Evolutionary conservation across 2,797 vertebrate species (phyloP).

Genomic region (Aulostomus chinensis): DNA sequence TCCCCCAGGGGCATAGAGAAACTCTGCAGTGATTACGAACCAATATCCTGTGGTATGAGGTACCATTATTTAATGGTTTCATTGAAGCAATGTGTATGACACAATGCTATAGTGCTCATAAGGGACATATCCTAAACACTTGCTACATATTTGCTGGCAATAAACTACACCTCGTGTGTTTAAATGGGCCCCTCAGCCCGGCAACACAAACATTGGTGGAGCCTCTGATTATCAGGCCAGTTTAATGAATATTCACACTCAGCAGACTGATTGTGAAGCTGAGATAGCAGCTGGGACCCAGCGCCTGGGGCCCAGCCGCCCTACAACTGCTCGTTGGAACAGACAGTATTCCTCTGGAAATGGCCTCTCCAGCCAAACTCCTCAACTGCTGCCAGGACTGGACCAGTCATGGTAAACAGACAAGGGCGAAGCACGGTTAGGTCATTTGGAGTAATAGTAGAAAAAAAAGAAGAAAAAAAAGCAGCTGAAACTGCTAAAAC

Average conservation of each 20-base stretch:
- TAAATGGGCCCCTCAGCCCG: constrained; percentile 44
- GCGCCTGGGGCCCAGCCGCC: constrained; percentile 41
- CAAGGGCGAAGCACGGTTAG: not conserved
- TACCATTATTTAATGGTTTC: constrained; percentile 29
- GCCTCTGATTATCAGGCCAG: constrained; percentile 53
- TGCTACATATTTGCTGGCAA: constrained; percentile 33
- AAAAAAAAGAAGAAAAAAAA: no score
- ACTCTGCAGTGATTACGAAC: constrained; percentile 15
- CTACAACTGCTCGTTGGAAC: constrained; percentile 39
- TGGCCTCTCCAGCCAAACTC: constrained; percentile 21
- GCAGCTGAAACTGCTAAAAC: no score
- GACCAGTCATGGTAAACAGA: not conserved
- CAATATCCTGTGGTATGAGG: constrained; percentile 19
- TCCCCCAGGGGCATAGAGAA: constrained; percentile 7
- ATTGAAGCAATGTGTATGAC: constrained; percentile 19
- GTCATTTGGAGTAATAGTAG: not conserved
- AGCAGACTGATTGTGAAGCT: constrained; percentile 56
- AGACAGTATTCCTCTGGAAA: constrained; percentile 38
- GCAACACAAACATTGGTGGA: constrained; percentile 55
- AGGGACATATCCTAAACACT: constrained; percentile 35
- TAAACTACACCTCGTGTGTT: constrained; percentile 35
- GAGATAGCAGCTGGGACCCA: constrained; percentile 69
- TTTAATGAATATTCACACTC: constrained; percentile 74
- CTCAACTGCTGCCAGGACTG: constrained; percentile 43
- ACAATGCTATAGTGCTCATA: constrained; percentile 19